These are phyloP conservation scores for Synergus japonicus DNA, from an alignment of 2,888 invertebrate species.

Conservation along the genomic window DNA sequence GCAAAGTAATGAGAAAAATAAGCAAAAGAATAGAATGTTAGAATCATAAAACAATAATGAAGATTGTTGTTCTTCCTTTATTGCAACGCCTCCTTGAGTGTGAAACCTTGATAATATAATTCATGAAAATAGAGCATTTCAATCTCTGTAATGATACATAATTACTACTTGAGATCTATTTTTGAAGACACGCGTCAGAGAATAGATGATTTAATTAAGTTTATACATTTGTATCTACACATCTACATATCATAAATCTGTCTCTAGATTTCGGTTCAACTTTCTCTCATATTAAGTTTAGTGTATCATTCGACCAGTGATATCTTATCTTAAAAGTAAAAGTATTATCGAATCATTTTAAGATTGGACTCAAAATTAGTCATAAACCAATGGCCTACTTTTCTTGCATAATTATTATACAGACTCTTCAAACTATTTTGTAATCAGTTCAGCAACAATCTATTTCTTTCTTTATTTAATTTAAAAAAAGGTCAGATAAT, in stretches of 20 bases:
- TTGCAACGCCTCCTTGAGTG: slow-evolving; percentile 17
- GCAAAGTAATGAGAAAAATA: not conserved
- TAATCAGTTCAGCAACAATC: not conserved
- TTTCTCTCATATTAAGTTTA: slow-evolving; percentile 22
- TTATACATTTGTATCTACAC: not conserved
- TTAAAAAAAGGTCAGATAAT: no score
- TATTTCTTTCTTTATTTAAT: no score
- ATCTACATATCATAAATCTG: not conserved
- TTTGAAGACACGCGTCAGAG: not conserved
- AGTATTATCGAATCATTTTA: slow-evolving; percentile 31
- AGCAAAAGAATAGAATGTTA: not conserved
- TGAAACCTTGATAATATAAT: slow-evolving; percentile 25
- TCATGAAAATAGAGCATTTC: slow-evolving; percentile 24
- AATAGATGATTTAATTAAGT: not conserved
- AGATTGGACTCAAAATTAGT: slow-evolving; percentile 15
- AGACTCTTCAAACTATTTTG: not conserved
- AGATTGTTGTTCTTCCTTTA: slow-evolving; percentile 11
- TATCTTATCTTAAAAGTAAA: slow-evolving; percentile 22
- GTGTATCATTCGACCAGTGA: slow-evolving; percentile 1
- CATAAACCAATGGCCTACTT: slow-evolving; percentile 11
- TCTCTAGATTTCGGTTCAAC: not conserved
- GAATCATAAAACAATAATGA: not conserved
- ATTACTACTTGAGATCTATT: not conserved
- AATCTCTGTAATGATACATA: slow-evolving; percentile 18
- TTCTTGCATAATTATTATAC: slow-evolving; percentile 15